Base-by-base conservation (phyloP, 2,113 vertebrate genomes). In the Zeus faber region DNA sequence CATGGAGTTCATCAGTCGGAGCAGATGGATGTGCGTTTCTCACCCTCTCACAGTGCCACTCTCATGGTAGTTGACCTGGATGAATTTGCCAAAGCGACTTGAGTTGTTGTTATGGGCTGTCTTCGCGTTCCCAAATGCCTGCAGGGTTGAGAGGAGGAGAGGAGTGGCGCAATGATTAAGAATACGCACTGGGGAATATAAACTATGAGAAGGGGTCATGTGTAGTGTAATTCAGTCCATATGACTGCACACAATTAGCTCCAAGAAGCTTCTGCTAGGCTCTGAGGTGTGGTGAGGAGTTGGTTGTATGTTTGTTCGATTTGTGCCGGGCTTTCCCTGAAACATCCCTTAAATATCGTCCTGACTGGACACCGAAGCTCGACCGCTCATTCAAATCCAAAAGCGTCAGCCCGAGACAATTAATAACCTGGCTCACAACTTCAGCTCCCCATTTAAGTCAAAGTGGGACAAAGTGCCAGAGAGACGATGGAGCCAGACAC, bases 31-130 rank as follows among this genome's bases (percentile, higher is more conserved):
- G 23, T 2, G 1, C 6, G 21, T 5, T 49, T 67, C 93, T 98
- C 76, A 99, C 97, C 97, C 97, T 72, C 96, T 84, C 45, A 99
- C 97, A 0, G 95, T 97, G 85, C 97, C 97, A 0, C 94, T 98
- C 89, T 99, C 96, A 85, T 97, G 95, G 75, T 99, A 99, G 78
- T 99, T 99, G 74, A 99, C 96, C 84, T 98, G 96, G 75, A 99
- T 99, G 84, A 99, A 99, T 62, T 99, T 99, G 58, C 97, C 97
- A 51, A 99, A 99, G 63, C 97, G 95, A 77, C 97, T 99, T 0
- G 97, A 99, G 86, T 99, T 99, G 87, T 99, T 99, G 76, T 99
- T 99, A 69, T 99, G 97, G 13, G 96, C 96, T 0, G 97, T 99
- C 83, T 99, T 99, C 2, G 97, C 97, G 40, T 99, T 99, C 71